Evolutionary conservation across 2,888 invertebrate genomes (phyloP).

Genomic region (Clunio marinus): DNA sequence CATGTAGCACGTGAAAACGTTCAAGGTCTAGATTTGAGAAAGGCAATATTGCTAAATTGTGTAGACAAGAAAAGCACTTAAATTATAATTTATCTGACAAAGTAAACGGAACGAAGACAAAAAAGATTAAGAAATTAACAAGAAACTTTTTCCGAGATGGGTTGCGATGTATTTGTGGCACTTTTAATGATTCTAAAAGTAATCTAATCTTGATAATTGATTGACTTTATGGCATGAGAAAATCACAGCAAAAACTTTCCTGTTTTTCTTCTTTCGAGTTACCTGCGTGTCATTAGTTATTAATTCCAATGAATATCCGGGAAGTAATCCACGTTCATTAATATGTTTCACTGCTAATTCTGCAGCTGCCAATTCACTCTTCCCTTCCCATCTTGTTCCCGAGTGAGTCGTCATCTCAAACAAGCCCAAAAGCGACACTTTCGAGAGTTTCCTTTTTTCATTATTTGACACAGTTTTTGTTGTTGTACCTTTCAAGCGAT

Average conservation of each 20-base stretch:
- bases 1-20: no score
- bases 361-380: slow-evolving; percentile 73
- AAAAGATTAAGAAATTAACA: no score
- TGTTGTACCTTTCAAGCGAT: neutral
- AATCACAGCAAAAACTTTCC: neutral
- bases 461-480: neutral
- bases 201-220: no score
- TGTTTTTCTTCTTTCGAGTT: slow-evolving; percentile 45
- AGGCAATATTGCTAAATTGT: no score
- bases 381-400: slow-evolving; percentile 63
- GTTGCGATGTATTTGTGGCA: no score
- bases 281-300: slow-evolving; percentile 85
- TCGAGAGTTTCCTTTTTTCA: slow-evolving; percentile 41
- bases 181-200: no score
- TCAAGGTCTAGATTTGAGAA: no score
- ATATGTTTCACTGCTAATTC: slow-evolving; percentile 74
- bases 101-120: no score
- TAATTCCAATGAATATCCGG: slow-evolving; percentile 69
- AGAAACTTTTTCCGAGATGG: no score
- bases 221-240: neutral
- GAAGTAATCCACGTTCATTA: slow-evolving; percentile 64
- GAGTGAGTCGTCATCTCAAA: slow-evolving; percentile 69
- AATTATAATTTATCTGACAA: no score
- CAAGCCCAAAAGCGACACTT: slow-evolving; percentile 68
- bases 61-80: no score